Evolutionary conservation across 2,113 vertebrate species (phyloP).

Genomic region (Bettongia penicillata): DNA sequence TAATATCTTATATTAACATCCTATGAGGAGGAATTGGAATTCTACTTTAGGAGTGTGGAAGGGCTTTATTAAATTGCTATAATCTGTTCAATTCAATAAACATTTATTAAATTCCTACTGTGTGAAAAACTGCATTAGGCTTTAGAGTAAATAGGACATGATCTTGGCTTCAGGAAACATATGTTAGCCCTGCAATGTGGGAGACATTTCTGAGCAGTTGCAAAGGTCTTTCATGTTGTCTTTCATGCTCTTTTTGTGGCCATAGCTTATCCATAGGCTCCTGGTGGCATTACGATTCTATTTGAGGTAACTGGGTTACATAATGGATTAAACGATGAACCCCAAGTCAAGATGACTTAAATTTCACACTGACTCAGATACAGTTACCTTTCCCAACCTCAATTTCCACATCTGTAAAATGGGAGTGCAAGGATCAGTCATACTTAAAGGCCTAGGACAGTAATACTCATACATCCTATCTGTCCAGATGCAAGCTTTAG

Average conservation of each 20-base stretch:
- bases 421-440: background rate
- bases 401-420: background rate
- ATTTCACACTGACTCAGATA: slow-evolving; percentile 9
- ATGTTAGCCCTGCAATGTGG: slow-evolving; percentile 1
- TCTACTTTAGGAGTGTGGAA: slow-evolving; percentile 4
- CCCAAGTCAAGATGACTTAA: background rate
- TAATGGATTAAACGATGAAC: slow-evolving; percentile 2
- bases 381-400: background rate
- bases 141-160: background rate
- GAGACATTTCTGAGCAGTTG: background rate
- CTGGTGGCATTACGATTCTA: background rate
- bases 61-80: slow-evolving; percentile 10
- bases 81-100: background rate
- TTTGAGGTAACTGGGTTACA: background rate
- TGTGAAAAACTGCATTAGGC: background rate
- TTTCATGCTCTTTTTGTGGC: background rate
- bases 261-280: background rate
- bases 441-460: background rate
- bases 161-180: background rate
- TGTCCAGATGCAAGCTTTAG: background rate
- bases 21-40: slow-evolving; percentile 12
- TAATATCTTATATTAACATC: background rate
- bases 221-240: background rate
- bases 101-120: background rate
- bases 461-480: background rate